Evolutionary conservation across 2,888 invertebrate genomes (phyloP).

Genomic region (Eueremaeus valkanovi): DNA sequence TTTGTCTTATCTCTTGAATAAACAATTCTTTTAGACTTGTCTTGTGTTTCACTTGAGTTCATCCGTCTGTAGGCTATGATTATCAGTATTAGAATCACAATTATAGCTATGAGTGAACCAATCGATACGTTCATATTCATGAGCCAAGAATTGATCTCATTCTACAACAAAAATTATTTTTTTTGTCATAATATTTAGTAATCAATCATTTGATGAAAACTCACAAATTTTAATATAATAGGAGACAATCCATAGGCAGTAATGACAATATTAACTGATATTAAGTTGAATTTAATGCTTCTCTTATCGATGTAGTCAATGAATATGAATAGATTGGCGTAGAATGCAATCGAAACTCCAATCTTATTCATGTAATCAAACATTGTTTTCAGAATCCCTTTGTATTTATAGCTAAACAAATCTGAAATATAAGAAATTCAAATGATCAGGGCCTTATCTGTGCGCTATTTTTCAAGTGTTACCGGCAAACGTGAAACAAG

Average conservation of each 20-base stretch:
- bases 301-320: background rate
- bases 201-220: background rate
- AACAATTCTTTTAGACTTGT: background rate
- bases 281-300: background rate
- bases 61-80: background rate
- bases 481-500: constrained; percentile 1
- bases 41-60: too few relatives aligned
- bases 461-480: background rate
- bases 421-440: background rate
- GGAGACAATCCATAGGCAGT: background rate
- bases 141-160: background rate
- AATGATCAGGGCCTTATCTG: background rate
- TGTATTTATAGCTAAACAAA: background rate
- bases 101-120: background rate
- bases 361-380: background rate
- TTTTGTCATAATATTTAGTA: background rate
- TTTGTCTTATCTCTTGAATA: background rate
- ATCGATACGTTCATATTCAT: background rate
- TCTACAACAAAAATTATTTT: background rate
- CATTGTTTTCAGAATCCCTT: background rate
- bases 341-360: background rate
- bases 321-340: background rate
- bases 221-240: background rate
- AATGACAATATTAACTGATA: background rate
- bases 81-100: background rate